Evolutionary conservation across 2,888 invertebrate species (phyloP), one percentile per base, ranked within the genome.

Genomic region (Selenia dentaria): DNA sequence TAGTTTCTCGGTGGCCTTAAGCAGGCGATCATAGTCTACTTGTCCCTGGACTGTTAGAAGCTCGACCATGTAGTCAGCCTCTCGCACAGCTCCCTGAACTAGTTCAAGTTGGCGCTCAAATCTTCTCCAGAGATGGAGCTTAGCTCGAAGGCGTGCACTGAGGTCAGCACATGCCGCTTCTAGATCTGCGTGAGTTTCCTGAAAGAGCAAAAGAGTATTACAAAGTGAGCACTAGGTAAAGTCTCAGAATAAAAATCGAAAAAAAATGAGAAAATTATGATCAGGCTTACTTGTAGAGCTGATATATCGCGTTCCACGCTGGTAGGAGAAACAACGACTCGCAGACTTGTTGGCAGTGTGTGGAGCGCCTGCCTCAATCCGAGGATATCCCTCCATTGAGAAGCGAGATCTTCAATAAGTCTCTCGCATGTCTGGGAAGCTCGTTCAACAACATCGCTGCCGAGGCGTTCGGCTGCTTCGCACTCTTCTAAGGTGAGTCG

Each of bases 31-130:
- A 67, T 96, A 96, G 76, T 97, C 96, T 9, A 96, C 95, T 51
- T 95, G 94, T 0, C 96, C 96, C 70, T 96, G 96, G 0, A 96
- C 95, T 0, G 95, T 95, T 8, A 96, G 89, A 46, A 96, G 84
- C 58, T 96, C 96, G 89, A 96, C 95, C 96, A 96, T 96, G 65
- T 96, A 96, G 74, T 96, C 96, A 0, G 96, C 95, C 64, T 96
- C 96, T 42, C 96, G 93, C 0, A 96, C 96, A 0, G 95, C 96
- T 36, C 95, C 94, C 53, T 96, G 95, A 6, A 96, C 96, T 73
- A 94, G 70, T 62, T 96, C 96, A 58, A 96, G 77, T 62, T 96
- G 95, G 1, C 93, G 87, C 69, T 96, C 96, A 73, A 95, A 96
- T 13, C 95, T 87, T 42, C 94, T 91, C 96, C 96, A 97, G 13